A percentile compares a stretch with the other conserved stretches of the same genome.
phyloP scores from a whole-genome alignment of 2,113 vertebrate species.

The Scartelaos histophorus region DNA sequence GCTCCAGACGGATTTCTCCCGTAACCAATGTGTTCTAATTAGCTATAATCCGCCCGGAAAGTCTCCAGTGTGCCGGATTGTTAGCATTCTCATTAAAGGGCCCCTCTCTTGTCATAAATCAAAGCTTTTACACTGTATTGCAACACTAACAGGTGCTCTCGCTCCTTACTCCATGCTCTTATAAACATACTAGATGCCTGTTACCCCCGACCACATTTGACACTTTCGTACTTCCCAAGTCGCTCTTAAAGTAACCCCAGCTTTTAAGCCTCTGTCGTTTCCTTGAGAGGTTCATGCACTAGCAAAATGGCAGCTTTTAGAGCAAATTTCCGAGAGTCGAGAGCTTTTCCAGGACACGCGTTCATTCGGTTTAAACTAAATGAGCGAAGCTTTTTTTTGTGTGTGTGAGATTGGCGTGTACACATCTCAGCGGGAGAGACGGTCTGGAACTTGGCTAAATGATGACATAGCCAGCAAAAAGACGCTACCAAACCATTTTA shows the following conservation, averaged over 20 bases:
- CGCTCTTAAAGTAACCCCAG: slow-evolving; percentile 61
- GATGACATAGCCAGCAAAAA: slow-evolving; percentile 55
- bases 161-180: slow-evolving; percentile 55
- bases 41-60: slow-evolving; percentile 73
- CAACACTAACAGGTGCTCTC: slow-evolving; percentile 66
- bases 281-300: slow-evolving; percentile 63
- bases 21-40: slow-evolving; percentile 78
- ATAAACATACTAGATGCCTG: slow-evolving; percentile 68
- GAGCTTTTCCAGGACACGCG: slow-evolving; percentile 56
- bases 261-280: slow-evolving; percentile 61
- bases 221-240: slow-evolving; percentile 36
- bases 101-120: slow-evolving; percentile 75
- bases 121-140: slow-evolving; percentile 67
- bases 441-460: slow-evolving; percentile 44
- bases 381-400: slow-evolving; percentile 58
- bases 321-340: slow-evolving; percentile 65
- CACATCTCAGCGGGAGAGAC: slow-evolving; percentile 53
- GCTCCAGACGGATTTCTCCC: slow-evolving; percentile 70
- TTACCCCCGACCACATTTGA: slow-evolving; percentile 29
- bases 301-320: slow-evolving; percentile 71
- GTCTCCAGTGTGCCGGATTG: slow-evolving; percentile 74
- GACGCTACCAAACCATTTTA: slow-evolving; percentile 34
- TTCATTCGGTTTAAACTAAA: slow-evolving; percentile 65
- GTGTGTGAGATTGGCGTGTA: slow-evolving; percentile 56
- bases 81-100: slow-evolving; percentile 76